Percentiles rank a stretch among this genome's conserved stretches.
Conservation (phyloP, 1,140 invertebrate genomes). For the Sitobion miscanthi region DNA sequence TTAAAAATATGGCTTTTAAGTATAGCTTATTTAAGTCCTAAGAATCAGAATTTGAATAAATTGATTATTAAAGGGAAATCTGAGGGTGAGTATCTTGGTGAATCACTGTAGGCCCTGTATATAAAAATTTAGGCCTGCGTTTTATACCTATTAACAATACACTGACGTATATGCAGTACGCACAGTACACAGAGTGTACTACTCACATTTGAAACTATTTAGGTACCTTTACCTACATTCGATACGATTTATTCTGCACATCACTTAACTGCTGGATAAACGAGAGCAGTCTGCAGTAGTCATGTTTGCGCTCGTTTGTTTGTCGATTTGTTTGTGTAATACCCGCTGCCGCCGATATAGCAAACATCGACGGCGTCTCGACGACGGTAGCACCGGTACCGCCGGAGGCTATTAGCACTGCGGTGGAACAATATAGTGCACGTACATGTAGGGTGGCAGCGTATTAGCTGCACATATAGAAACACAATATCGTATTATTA, state of each 20-base stretch:
- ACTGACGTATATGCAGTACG: too few species aligned
- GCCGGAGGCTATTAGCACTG: not conserved
- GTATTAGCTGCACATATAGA: not conserved
- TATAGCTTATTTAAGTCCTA: not conserved
- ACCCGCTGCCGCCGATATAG: not conserved
- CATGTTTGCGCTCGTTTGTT: constrained; percentile 40
- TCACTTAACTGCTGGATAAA: not conserved
- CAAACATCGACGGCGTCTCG: constrained; percentile 12
- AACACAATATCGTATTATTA: not conserved
- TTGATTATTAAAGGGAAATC: too few species aligned
- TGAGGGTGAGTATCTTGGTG: too few species aligned
- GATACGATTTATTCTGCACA: not conserved
- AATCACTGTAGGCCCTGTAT: too few species aligned
- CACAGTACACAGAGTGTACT: too few species aligned
- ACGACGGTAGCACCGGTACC: not conserved
- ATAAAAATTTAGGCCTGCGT: too few species aligned
- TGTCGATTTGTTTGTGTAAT: constrained; percentile 32
- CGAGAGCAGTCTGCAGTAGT: not conserved
- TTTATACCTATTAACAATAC: too few species aligned
- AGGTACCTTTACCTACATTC: too few species aligned
- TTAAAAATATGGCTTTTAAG: not conserved
- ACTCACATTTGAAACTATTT: too few species aligned
- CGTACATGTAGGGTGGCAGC: not conserved
- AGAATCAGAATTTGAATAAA: not conserved
- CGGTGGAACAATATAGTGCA: too few species aligned